Percentiles rank a stretch among this genome's conserved stretches.
Evolutionary conservation across 2,888 invertebrate species (phyloP).

Genomic region (Melangyna quadrimaculata): DNA sequence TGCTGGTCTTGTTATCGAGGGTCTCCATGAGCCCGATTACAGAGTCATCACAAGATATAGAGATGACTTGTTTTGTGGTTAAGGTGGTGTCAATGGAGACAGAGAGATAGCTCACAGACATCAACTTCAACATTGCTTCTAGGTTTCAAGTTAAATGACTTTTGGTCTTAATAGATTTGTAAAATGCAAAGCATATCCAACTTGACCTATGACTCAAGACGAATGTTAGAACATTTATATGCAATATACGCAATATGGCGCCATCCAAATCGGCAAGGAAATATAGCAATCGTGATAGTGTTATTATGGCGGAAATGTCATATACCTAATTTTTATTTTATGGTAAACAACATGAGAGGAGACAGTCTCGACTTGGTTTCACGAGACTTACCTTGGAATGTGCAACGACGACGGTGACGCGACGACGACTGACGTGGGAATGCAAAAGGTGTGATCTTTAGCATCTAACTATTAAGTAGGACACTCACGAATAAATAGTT

Average conservation of each 20-base stretch:
- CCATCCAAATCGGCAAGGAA: background rate
- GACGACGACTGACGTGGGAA: conserved; percentile 16
- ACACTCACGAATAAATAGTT: conserved; percentile 18
- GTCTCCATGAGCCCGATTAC: conserved; percentile 5
- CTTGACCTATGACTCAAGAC: conserved; percentile 35
- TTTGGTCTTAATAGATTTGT: background rate
- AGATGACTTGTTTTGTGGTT: conserved; percentile 1
- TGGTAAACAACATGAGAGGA: background rate
- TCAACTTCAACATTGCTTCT: conserved; percentile 4
- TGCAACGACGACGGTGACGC: no score
- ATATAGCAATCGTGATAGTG: conserved; percentile 47
- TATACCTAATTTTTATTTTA: conserved; percentile 1
- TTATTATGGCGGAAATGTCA: conserved; percentile 65
- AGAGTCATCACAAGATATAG: background rate
- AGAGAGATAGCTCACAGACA: no score
- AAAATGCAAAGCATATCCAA: background rate
- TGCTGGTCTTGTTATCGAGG: background rate
- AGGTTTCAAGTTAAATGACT: conserved; percentile 26
- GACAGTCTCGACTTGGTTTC: background rate
- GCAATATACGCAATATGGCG: background rate
- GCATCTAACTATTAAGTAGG: conserved; percentile 44
- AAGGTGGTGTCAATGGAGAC: conserved; percentile 6
- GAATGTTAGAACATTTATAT: conserved; percentile 10
- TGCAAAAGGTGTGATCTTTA: conserved; percentile 62
- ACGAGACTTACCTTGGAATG: conserved; percentile 28